Evolutionary conservation across 2,113 vertebrate genomes (phyloP).

Genomic region (Mungos mungo): DNA sequence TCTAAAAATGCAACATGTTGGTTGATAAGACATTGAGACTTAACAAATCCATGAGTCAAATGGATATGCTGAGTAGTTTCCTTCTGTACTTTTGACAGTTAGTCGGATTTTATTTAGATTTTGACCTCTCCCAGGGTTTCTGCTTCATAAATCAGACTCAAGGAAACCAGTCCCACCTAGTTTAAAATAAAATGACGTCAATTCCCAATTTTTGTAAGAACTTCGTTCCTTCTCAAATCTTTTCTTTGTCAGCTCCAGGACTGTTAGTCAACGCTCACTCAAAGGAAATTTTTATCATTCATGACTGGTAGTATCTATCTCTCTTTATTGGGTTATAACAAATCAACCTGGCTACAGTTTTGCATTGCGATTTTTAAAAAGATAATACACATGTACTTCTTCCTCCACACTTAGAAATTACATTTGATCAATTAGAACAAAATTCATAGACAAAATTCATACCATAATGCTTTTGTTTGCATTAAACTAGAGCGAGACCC

Average conservation of each 20-base stretch:
- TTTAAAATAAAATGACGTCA: constrained; percentile 38
- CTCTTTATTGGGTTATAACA: neutral
- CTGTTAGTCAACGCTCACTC: neutral
- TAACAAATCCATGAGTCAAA: neutral
- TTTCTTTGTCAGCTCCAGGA: neutral
- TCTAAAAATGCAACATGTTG: constrained; percentile 1
- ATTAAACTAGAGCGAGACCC: neutral
- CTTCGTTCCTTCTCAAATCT: neutral
- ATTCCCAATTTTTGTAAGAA: constrained; percentile 26
- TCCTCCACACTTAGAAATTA: constrained; percentile 35
- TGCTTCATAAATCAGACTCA: neutral
- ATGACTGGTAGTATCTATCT: neutral
- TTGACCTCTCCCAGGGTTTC: neutral
- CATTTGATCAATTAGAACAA: neutral
- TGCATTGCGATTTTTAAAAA: neutral
- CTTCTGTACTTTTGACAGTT: neutral
- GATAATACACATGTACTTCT: neutral
- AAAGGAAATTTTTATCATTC: neutral
- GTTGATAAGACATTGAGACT: neutral
- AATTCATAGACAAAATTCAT: neutral
- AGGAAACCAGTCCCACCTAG: neutral
- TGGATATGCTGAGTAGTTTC: neutral
- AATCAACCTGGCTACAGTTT: neutral
- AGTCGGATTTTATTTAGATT: constrained; percentile 38
- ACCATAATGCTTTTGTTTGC: neutral